Percentiles rank a stretch among this genome's conserved stretches.
Conservation (phyloP, 2,888 invertebrate genomes). For the Ectropis crepuscularia region DNA sequence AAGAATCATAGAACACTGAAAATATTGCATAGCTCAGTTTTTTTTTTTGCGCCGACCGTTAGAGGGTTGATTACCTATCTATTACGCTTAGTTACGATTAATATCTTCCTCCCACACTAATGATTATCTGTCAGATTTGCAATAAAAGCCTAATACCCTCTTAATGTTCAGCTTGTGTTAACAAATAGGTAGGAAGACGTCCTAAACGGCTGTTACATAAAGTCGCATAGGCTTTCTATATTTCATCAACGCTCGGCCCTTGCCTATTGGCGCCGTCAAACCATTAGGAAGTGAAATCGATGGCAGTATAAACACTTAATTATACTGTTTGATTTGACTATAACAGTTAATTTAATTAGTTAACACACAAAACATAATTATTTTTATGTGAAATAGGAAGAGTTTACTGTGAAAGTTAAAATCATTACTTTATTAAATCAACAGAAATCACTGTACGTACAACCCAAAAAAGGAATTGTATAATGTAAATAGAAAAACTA, state of each 20-base stretch:
- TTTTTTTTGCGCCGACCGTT: too few species aligned
- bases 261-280: conserved; percentile 36
- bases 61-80: too few species aligned
- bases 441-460: too few species aligned
- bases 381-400: too few species aligned
- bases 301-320: conserved; percentile 28
- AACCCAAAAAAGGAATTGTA: too few species aligned
- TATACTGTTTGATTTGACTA: conserved; percentile 18
- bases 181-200: conserved; percentile 16
- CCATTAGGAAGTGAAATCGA: conserved; percentile 50
- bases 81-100: not conserved
- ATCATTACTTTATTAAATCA: too few species aligned
- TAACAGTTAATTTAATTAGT: conserved; percentile 11
- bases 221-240: conserved; percentile 50
- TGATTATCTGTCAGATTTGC: conserved; percentile 2
- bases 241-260: conserved; percentile 52
- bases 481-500: too few species aligned
- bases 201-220: conserved; percentile 26
- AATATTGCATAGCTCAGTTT: too few species aligned
- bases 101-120: not conserved
- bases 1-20: too few species aligned
- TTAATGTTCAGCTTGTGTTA: conserved; percentile 2
- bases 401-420: too few species aligned
- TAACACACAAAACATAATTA: not conserved
- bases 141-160: conserved; percentile 4